A percentile compares a stretch with the other conserved stretches of the same genome.
Evolutionary conservation across 2,113 vertebrate species (phyloP).

Genomic region (Acanthisitta chloris): DNA sequence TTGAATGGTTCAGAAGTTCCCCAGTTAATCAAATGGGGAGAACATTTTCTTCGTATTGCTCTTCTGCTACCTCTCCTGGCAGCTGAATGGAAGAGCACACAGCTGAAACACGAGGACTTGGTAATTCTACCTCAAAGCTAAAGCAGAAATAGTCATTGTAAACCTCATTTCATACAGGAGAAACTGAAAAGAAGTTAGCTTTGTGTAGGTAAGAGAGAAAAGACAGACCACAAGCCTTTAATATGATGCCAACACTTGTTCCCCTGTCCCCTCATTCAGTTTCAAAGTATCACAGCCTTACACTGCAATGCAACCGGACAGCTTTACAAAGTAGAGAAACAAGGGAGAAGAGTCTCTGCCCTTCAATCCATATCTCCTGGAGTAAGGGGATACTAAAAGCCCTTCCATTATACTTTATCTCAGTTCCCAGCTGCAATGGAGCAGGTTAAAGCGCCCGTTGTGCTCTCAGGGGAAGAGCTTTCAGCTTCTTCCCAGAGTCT

Average conservation of each 20-base stretch:
- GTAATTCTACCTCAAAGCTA: neutral
- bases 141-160: neutral
- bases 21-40: neutral
- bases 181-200: neutral
- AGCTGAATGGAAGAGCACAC: constrained; percentile 7
- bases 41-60: constrained; percentile 11
- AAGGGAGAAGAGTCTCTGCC: neutral
- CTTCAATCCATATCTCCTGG: neutral
- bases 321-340: neutral
- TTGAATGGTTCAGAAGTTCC: neutral
- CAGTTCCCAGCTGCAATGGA: neutral
- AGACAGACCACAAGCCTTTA: neutral
- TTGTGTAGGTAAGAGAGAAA: neutral
- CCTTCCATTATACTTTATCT: neutral
- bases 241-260: neutral
- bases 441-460: neutral
- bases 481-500: neutral
- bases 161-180: neutral
- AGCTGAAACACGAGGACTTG: neutral
- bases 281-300: neutral
- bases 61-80: constrained; percentile 69
- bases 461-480: neutral
- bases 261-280: neutral
- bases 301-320: neutral
- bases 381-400: constrained; percentile 15